A percentile compares a stretch with the other conserved stretches of the same genome.
Evolutionary conservation across 2,113 vertebrate species (phyloP).

Genomic region (mouse (Mus musculus)): DNA sequence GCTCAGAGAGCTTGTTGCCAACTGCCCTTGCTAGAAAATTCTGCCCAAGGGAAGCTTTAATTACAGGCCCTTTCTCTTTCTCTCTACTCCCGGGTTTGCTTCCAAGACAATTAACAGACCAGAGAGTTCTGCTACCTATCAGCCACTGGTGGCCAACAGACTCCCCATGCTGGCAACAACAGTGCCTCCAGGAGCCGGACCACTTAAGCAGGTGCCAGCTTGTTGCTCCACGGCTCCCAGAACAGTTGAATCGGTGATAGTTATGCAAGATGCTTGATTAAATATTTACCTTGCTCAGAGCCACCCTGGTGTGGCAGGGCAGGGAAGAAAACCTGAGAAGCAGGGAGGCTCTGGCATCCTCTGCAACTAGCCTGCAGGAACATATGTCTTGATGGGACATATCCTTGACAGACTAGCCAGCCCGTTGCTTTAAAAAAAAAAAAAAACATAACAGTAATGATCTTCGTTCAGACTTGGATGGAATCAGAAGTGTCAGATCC

Average conservation of each 20-base stretch:
- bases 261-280: background rate
- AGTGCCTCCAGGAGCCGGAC: background rate
- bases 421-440: conserved; percentile 19
- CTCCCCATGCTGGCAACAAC: background rate
- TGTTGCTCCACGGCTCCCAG: background rate
- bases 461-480: background rate
- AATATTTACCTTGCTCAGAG: conserved; percentile 51
- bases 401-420: background rate
- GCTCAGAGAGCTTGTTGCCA: background rate
- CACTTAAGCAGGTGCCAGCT: background rate
- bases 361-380: background rate
- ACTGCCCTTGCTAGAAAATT: conserved; percentile 37
- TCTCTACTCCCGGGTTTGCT: conserved; percentile 56
- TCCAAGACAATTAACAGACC: conserved; percentile 73
- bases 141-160: conserved; percentile 3
- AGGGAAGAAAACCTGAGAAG: conserved; percentile 9
- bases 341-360: conserved; percentile 1
- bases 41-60: conserved; percentile 63
- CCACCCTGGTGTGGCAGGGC: background rate
- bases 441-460: background rate
- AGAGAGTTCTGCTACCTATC: conserved; percentile 63
- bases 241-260: background rate
- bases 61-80: conserved; percentile 54
- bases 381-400: background rate
- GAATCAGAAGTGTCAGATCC: background rate